Percentiles rank a stretch among this genome's conserved stretches.
Evolutionary conservation across 2,113 vertebrate genomes (phyloP).

Genomic region (Seriola rivoliana): DNA sequence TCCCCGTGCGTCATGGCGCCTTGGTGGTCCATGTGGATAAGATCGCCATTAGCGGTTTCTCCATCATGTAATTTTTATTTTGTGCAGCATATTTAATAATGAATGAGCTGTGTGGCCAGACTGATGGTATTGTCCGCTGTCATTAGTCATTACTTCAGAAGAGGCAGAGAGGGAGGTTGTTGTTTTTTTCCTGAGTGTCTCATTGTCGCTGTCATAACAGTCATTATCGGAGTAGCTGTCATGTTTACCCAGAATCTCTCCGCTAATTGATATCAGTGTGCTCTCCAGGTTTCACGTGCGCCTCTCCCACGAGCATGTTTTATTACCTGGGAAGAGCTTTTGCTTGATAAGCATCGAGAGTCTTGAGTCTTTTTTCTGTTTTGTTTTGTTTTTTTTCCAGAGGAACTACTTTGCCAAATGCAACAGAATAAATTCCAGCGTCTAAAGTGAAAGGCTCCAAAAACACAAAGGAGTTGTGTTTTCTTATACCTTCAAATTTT

Average conservation of each 20-base stretch:
- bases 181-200: not conserved
- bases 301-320: not conserved
- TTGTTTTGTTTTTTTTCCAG: not conserved
- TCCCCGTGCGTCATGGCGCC: conserved; percentile 54
- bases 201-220: conserved; percentile 46
- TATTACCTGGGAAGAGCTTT: not conserved
- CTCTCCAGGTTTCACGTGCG: not conserved
- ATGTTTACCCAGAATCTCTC: conserved; percentile 10
- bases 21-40: conserved; percentile 70
- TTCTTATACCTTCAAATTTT: conserved; percentile 32
- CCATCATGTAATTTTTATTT: conserved; percentile 44
- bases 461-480: not conserved
- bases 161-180: not conserved
- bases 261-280: conserved; percentile 1
- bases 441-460: not conserved
- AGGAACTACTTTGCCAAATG: not conserved
- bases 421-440: not conserved
- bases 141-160: not conserved
- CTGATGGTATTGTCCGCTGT: conserved; percentile 8
- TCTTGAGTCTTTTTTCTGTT: not conserved
- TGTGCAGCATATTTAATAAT: conserved; percentile 56
- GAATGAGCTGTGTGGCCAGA: conserved; percentile 29
- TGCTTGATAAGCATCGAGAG: not conserved
- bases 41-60: conserved; percentile 63
- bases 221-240: conserved; percentile 23